Percentiles rank a stretch among this genome's conserved stretches.
Evolutionary conservation across 2,888 invertebrate species (phyloP).

Genomic region (Tinea semifulvella): DNA sequence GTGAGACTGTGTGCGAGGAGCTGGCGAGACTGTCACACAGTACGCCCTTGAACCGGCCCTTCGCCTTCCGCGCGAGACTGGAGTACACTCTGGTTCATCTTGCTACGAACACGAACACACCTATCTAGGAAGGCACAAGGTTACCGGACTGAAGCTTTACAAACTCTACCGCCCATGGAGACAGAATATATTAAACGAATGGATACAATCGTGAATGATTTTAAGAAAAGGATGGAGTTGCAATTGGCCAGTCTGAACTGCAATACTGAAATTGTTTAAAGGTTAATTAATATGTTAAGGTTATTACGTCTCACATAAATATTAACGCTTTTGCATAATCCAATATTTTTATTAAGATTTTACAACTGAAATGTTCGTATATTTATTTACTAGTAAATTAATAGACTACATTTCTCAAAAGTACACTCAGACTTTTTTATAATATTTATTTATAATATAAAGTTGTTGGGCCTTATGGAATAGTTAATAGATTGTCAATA

Average conservation of each 20-base stretch:
- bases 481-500: too few relatives aligned
- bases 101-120: constrained; percentile 42
- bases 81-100: constrained; percentile 55
- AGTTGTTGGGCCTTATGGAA: too few relatives aligned
- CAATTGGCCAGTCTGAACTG: constrained; percentile 72
- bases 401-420: too few relatives aligned
- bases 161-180: constrained; percentile 75
- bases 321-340: too few relatives aligned
- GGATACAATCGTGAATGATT: constrained; percentile 68
- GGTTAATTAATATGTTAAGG: too few relatives aligned
- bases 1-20: constrained; percentile 94
- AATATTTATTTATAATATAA: too few relatives aligned
- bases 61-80: constrained; percentile 78
- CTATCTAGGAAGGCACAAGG: constrained; percentile 57
- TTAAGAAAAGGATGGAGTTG: constrained; percentile 73
- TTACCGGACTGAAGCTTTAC: constrained; percentile 84
- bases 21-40: constrained; percentile 87
- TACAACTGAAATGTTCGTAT: too few relatives aligned
- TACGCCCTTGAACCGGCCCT: constrained; percentile 60
- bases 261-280: constrained; percentile 18
- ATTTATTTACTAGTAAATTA: too few relatives aligned
- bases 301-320: too few relatives aligned
- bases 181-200: constrained; percentile 69
- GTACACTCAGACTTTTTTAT: too few relatives aligned
- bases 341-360: too few relatives aligned